A percentile compares a stretch with the other conserved stretches of the same genome.
These are phyloP conservation scores for Sweltsa coloradensis DNA, from an alignment of 1,140 invertebrate genomes.

Conservation along the genomic window DNA sequence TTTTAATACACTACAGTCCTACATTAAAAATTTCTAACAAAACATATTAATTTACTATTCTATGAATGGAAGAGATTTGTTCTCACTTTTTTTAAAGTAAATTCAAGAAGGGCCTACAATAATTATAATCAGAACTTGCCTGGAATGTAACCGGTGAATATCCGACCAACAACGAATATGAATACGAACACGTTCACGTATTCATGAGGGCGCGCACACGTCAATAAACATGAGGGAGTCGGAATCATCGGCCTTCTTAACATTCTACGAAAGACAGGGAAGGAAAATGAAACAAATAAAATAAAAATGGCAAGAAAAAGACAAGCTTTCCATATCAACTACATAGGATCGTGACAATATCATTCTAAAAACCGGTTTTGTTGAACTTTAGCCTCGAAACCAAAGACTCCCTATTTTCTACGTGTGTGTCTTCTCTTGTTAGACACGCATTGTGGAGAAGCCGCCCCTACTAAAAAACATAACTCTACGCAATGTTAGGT, in stretches of 20 bases:
- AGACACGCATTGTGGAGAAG: neutral
- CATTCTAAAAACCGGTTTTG: too few relatives aligned
- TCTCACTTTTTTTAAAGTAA: too few relatives aligned
- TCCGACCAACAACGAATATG: neutral
- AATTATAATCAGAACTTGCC: neutral
- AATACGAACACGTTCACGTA: neutral
- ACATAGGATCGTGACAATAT: too few relatives aligned
- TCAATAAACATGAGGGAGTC: conserved; percentile 4
- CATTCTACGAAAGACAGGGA: neutral
- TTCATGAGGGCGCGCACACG: conserved; percentile 1
- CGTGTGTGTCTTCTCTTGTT: neutral
- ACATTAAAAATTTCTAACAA: too few relatives aligned
- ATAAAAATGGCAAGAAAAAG: neutral
- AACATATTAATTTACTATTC: too few relatives aligned
- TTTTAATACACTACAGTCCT: too few relatives aligned
- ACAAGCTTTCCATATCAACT: neutral
- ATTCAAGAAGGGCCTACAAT: neutral
- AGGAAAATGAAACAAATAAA: conserved; percentile 5
- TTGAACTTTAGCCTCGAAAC: too few relatives aligned
- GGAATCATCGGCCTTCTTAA: conserved; percentile 1
- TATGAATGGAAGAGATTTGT: too few relatives aligned
- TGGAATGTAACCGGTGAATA: neutral
- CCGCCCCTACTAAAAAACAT: neutral
- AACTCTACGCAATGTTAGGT: too few relatives aligned
- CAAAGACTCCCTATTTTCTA: neutral